A percentile compares a stretch with the other conserved stretches of the same genome.
Conservation (phyloP, 2,113 vertebrate species). For the Tursiops truncatus region DNA sequence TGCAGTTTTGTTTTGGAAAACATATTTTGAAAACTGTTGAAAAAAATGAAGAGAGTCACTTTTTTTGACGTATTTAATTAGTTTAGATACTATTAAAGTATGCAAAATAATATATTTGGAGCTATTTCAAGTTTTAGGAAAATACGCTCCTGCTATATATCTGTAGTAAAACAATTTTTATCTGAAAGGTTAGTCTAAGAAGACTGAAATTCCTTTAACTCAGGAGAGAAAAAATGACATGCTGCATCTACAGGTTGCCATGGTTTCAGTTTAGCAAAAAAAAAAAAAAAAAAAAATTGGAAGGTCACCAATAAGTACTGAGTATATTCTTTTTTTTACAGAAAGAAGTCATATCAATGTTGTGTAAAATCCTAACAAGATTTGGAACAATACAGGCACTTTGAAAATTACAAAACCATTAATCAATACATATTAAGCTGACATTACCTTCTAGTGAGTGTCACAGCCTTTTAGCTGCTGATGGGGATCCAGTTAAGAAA, state of each 20-base stretch:
- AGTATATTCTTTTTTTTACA: constrained; percentile 14
- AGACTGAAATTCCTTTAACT: constrained; percentile 31
- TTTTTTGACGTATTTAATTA: neutral
- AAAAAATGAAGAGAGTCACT: neutral
- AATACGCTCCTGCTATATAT: neutral
- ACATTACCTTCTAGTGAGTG: constrained; percentile 53
- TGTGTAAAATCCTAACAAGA: constrained; percentile 58
- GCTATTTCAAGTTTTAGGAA: neutral
- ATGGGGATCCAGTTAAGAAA: constrained; percentile 35
- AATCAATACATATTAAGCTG: constrained; percentile 68
- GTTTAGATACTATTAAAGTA: neutral
- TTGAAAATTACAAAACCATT: constrained; percentile 68
- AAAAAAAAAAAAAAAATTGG: neutral
- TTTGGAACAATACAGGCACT: constrained; percentile 65
- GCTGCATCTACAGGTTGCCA: constrained; percentile 50
- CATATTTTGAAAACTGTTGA: neutral
- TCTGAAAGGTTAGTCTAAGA: constrained; percentile 35
- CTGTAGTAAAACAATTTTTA: constrained; percentile 55
- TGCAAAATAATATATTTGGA: constrained; percentile 19
- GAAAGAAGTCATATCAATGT: constrained; percentile 56
- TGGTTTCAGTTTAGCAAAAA: constrained; percentile 60
- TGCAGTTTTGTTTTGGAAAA: constrained; percentile 27
- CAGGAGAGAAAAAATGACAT: constrained; percentile 63
- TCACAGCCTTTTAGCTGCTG: constrained; percentile 46
- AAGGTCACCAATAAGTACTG: constrained; percentile 65